Base-by-base conservation (phyloP, 2,888 invertebrate species). In the Seira musarum region DNA sequence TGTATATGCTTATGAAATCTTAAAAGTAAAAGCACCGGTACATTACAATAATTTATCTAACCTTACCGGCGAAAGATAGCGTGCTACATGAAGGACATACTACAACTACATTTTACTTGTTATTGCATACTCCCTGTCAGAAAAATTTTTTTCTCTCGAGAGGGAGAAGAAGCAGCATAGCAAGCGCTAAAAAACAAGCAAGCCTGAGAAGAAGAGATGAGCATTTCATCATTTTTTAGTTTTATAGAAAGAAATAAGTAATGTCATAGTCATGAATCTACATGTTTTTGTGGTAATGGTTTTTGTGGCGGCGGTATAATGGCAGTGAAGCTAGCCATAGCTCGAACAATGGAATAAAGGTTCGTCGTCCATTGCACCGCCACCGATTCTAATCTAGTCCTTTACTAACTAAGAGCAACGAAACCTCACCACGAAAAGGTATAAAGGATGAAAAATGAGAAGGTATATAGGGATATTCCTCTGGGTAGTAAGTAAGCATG, bases 351-450 rank as follows among this genome's bases (percentile, higher is more conserved):
- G 30, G 30, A 30, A 49, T 5, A 40, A 49, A 49, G 49, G 49
- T 49, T 49, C 49, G 15, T 49, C 49, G 49, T 49, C 49, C 49
- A 49, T 49, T 49, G 49, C 49, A 49, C 49, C 49, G 49, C 49
- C 49, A 49, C 49, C 49, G 13, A 49, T n/a, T 49, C 49, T 49
- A 49, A 49, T 49, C 49, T 49, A 49, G 49, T 13, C 2, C 30
- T 5, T 8, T 8, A 30, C 8, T 30, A 2, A 30, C 30, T 8
- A 30, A n/a, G n/a, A n/a, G n/a, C n/a, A n/a, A n/a, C n/a, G n/a
- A n/a, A n/a, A n/a, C n/a, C 8, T 30, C 30, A n/a, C 49, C 49
- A n/a, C 15, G 49, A 13, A 49, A n/a, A 49, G 49, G 49, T 49
- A 49, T 13, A 49, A 49, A n/a, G 17, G 49, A 49, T n/a, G 49